phyloP scores from a whole-genome alignment of 2,797 vertebrate species.

The Rhadinocentrus ornatus region DNA sequence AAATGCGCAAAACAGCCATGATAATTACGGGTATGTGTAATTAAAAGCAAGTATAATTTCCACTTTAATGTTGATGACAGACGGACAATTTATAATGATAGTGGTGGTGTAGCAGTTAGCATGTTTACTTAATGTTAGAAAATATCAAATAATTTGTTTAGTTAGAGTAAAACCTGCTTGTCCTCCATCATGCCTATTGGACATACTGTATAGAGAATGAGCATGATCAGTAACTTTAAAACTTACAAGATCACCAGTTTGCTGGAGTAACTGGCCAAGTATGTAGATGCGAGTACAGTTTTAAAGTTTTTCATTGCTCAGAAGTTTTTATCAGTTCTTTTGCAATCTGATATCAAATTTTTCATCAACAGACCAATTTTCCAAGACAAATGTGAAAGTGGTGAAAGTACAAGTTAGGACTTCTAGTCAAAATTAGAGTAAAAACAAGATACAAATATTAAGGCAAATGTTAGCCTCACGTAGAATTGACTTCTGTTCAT shows the following conservation, averaged over 20 bases:
- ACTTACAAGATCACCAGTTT: background rate
- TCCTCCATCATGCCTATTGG: background rate
- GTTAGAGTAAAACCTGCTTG: background rate
- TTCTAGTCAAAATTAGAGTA: background rate
- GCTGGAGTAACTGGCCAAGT: too few relatives aligned
- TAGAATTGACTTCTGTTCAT: background rate
- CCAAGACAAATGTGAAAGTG: background rate
- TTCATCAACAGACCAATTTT: background rate
- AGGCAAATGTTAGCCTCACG: background rate
- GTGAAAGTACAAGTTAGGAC: background rate
- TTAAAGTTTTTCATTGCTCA: slow-evolving; percentile 1
- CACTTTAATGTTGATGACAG: background rate
- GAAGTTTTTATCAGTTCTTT: background rate
- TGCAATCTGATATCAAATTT: background rate
- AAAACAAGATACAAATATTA: background rate
- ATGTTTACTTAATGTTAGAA: background rate
- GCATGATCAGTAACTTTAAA: background rate
- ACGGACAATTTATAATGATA: background rate
- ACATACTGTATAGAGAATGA: too few relatives aligned
- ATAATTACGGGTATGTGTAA: too few relatives aligned
- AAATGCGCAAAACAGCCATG: too few relatives aligned
- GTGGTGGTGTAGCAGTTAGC: background rate
- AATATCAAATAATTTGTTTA: background rate
- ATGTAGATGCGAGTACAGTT: background rate
- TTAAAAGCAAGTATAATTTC: too few relatives aligned